Evolutionary conservation across 2,888 invertebrate genomes (phyloP), one percentile per base, ranked within the genome.

Genomic region (Tethea ocularis): DNA sequence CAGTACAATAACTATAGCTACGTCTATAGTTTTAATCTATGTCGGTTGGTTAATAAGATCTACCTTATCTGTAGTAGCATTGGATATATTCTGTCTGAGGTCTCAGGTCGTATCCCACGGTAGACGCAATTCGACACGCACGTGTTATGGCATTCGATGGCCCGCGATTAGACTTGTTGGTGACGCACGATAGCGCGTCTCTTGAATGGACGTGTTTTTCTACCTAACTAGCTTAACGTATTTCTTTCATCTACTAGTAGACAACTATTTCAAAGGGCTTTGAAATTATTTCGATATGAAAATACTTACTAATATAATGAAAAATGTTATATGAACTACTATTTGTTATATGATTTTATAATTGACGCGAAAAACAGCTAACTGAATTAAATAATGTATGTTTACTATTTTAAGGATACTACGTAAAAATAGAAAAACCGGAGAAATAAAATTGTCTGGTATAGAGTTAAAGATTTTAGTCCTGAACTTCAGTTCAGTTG

Each of bases 111-210:
- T 46, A 89, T 92, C 91, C 91, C 92, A 92, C 92, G 91, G 90
- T 89, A 86, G 89, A 86, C 79, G 82, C 84, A 78, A 91, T 92
- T 90, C 80, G 89, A 87, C 84, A 87, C 88, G 90, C 91, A 90
- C 92, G 91, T 91, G 91, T 85, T 83, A 82, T 82, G 79, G 89
- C 89, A 91, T 90, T 86, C 85, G 91, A 92, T 91, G 88, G 83
- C 82, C 85, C 71, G 71, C 83, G 88, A 87, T 87, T 86, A 85
- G 75, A 73, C 71, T 75, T 71, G 67, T 75, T 78, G 84, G 84
- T 86, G 88, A 87, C 86, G 87, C 84, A 86, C 77, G 78, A 78
- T 78, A 76, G 74, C 70, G 66, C 72, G 71, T 65, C 75, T 71
- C 75, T 78, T 87, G 74, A 89, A 87, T 88, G 88, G 71, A 89